These are phyloP conservation scores for Elmis aenea DNA, from an alignment of 2,888 invertebrate species.

Conservation along the genomic window DNA sequence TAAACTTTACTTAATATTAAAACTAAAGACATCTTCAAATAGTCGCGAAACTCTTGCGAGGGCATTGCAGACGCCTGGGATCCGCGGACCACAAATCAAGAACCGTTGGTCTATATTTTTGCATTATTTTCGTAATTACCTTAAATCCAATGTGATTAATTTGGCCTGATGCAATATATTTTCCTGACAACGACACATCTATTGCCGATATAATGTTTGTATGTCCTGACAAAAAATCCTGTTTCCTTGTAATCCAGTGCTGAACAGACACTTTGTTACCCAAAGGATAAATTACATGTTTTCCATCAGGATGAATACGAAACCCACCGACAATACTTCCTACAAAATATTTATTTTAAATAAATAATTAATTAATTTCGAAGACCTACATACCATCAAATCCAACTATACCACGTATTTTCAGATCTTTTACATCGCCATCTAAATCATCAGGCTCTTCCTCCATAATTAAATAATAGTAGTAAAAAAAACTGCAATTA, in stretches of 20 bases:
- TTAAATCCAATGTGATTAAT: conserved; percentile 88
- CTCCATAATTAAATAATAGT: background rate
- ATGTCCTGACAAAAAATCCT: conserved; percentile 74
- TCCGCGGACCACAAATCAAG: no score
- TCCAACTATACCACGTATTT: conserved; percentile 68
- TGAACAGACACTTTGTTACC: conserved; percentile 74
- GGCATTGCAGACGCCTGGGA: no score
- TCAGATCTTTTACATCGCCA: conserved; percentile 57
- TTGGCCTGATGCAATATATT: conserved; percentile 84
- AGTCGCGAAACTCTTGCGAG: no score
- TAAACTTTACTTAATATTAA: no score
- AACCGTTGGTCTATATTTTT: no score
- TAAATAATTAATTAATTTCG: conserved; percentile 7
- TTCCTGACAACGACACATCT: conserved; percentile 69
- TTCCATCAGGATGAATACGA: conserved; percentile 65
- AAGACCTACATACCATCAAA: conserved; percentile 62
- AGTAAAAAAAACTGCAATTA: no score
- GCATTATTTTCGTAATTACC: conserved; percentile 42
- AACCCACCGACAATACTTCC: conserved; percentile 53
- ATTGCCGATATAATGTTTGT: conserved; percentile 73
- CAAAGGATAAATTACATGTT: conserved; percentile 69
- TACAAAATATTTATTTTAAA: conserved; percentile 35
- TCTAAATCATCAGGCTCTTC: conserved; percentile 19
- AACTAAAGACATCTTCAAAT: no score
- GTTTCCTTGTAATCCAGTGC: conserved; percentile 63